Evolutionary conservation across 1,140 invertebrate genomes (phyloP), one percentile per base, ranked within the genome.

Genomic region (Drosophila sp.): DNA sequence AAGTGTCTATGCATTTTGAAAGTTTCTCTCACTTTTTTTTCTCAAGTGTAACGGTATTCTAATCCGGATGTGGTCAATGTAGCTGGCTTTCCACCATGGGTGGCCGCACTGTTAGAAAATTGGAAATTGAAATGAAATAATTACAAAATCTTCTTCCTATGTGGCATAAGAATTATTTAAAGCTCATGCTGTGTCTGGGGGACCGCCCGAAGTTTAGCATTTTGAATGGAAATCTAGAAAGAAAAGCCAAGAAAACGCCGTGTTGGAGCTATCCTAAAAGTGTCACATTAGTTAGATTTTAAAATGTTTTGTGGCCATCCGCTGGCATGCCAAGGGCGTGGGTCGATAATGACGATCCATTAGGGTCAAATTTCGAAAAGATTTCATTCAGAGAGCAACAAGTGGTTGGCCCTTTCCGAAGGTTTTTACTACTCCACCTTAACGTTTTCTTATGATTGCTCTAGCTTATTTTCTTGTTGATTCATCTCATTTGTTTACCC

Each of bases 41-140:
- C 25, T 54, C 7, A 25, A 35, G n/a, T 33, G 57, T 60, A 35
- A 38, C 7, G 6, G 10, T 40, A 27, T 61, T 61, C 58, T 38
- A 58, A 35, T 50, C 44, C 56, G 56, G 56, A 58, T 25, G 32
- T 58, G 56, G 33, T 58, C 56, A 58, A 58, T 58, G 10, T 44
- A 57, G 25, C 23, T 40, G 25, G 29, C 54, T 50, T 23, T 10
- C 44, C 44, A 50, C 27, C 23, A 63, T 35, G 58, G 54, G 54
- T 63, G 35, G 40, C 1, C 30, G 4, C 1, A 7, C 41, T 25
- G 25, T 25, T 44, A 11, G 29, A 23, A 32, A 41, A 23, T 68
- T 32, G 29, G 8, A 76, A 76, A 69, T 62, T 23, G 33, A 73
- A 70, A 60, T 61, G 35, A 64, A 71, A 80, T 64, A 73, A 76